Percentiles rank a stretch among this genome's conserved stretches.
These are phyloP conservation scores for Acromyrmex charruanus DNA, from an alignment of 1,140 invertebrate species.

Conservation along the genomic window DNA sequence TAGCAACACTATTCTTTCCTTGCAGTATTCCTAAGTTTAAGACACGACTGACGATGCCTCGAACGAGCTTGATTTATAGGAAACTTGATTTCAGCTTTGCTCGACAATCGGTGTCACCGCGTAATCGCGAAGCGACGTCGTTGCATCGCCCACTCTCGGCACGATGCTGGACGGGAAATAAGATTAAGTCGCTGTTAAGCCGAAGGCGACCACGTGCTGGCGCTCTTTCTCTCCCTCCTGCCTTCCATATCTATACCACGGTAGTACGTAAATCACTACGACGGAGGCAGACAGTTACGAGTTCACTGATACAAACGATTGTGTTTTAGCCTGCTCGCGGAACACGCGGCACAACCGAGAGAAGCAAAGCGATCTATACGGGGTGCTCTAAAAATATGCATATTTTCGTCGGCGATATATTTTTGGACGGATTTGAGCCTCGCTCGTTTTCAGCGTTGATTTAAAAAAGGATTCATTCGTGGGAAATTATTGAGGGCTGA, in stretches of 20 bases:
- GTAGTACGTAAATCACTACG: slow-evolving; percentile 75
- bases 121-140: slow-evolving; percentile 52
- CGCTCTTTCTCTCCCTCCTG: neutral
- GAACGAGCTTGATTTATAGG: slow-evolving; percentile 9
- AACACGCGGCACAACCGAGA: slow-evolving; percentile 43
- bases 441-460: neutral
- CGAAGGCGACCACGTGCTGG: slow-evolving; percentile 49
- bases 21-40: neutral
- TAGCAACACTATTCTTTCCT: too few relatives aligned
- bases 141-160: slow-evolving; percentile 54
- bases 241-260: slow-evolving; percentile 21
- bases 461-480: slow-evolving; percentile 8
- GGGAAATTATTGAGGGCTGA: neutral
- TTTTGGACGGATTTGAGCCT: neutral
- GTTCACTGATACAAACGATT: slow-evolving; percentile 71
- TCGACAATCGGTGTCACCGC: slow-evolving; percentile 38
- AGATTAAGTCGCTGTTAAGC: slow-evolving; percentile 57
- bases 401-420: neutral
- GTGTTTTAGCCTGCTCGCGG: slow-evolving; percentile 59
- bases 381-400: slow-evolving; percentile 49
- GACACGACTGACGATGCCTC: neutral
- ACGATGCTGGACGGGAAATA: slow-evolving; percentile 56
- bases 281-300: slow-evolving; percentile 65
- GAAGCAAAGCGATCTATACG: slow-evolving; percentile 45
- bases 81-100: slow-evolving; percentile 10